These are phyloP conservation scores for Podabrus alpinus DNA, from an alignment of 2,888 invertebrate genomes.

Conservation along the genomic window DNA sequence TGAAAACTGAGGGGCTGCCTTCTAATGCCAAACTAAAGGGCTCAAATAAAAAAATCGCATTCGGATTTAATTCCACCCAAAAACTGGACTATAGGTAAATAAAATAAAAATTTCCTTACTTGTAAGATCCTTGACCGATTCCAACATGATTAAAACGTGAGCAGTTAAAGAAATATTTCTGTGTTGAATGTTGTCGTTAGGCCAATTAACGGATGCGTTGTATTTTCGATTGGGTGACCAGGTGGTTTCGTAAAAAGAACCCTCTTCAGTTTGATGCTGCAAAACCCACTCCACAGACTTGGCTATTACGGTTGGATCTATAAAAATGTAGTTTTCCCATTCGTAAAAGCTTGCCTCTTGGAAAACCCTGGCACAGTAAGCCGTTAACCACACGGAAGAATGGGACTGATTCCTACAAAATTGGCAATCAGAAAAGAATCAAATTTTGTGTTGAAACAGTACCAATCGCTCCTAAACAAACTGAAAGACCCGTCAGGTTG, in stretches of 20 bases:
- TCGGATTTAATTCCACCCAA: too few species aligned
- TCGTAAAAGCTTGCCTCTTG: slow-evolving; percentile 94
- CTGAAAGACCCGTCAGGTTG: slow-evolving; percentile 89
- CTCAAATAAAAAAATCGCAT: too few species aligned
- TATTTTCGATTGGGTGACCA: slow-evolving; percentile 89
- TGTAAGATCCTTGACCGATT: slow-evolving; percentile 78
- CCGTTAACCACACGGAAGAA: slow-evolving; percentile 90
- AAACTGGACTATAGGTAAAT: too few species aligned
- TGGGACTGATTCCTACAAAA: slow-evolving; percentile 75
- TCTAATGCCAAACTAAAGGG: too few species aligned
- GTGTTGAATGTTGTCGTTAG: slow-evolving; percentile 60
- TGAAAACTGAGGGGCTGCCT: too few species aligned
- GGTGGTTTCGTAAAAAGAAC: slow-evolving; percentile 87
- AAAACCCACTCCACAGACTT: slow-evolving; percentile 86
- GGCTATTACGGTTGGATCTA: slow-evolving; percentile 85
- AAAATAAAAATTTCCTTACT: slow-evolving; percentile 40
- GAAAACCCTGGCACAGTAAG: slow-evolving; percentile 85
- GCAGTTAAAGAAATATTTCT: slow-evolving; percentile 91
- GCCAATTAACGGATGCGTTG: slow-evolving; percentile 70
- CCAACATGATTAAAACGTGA: slow-evolving; percentile 87
- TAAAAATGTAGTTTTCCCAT: slow-evolving; percentile 95
- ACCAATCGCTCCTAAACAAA: slow-evolving; percentile 91
- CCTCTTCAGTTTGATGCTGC: slow-evolving; percentile 80
- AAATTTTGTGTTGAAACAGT: slow-evolving; percentile 39
- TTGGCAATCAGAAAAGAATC: not conserved